Base-by-base conservation (phyloP, 2,888 invertebrate species). In the Acanthosoma haemorrhoidale region DNA sequence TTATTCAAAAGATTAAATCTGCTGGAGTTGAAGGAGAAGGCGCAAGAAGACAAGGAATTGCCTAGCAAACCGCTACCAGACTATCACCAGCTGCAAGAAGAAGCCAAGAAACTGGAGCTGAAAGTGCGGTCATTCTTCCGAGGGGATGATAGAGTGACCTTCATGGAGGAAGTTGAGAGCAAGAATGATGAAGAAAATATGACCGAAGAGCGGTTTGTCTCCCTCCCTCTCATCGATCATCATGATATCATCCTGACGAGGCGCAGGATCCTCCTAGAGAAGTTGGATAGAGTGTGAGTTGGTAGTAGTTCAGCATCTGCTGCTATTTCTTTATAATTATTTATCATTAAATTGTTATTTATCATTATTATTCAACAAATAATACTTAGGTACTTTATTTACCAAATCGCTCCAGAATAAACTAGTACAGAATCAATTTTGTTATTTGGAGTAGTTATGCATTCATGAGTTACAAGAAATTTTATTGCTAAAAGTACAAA, bases 171-270 rank as follows among this genome's bases (percentile, higher is more conserved):
- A 38, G 66, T 74, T 21, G 76, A 78, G 13, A 43, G 39, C 21
- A 34, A 31, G 4, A 18, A 13, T 57, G 38, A 25, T 41, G 15
- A 4, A 0, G 67, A 59, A 18, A 80, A 80, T 34, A 78, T 78
- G 59, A 68, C 78, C 29, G 76, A 77, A n/a, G 51, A 51, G 5
- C 51, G 29, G 8, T 51, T 25, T 51, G 82, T 83, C 15, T 80
- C 85, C 68, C 76, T 90, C 69, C 90, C 91, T 11, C 78, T 88
- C 72, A 84, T 86, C 3, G 89, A 90, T 76, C 82, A 82, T 73
- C 85, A 85, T 77, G 84, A 88, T 16, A 88, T 89, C 75, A 85
- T 84, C 77, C 84, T 86, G 9, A 80, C 90, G 70, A 80, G 91
- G 41, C 83, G 87, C 75, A 83, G 85, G 79, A 88, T 91, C 77